A percentile compares a stretch with the other conserved stretches of the same genome.
Evolutionary conservation across 2,113 vertebrate genomes (phyloP).

Genomic region (Oncorhynchus keta): DNA sequence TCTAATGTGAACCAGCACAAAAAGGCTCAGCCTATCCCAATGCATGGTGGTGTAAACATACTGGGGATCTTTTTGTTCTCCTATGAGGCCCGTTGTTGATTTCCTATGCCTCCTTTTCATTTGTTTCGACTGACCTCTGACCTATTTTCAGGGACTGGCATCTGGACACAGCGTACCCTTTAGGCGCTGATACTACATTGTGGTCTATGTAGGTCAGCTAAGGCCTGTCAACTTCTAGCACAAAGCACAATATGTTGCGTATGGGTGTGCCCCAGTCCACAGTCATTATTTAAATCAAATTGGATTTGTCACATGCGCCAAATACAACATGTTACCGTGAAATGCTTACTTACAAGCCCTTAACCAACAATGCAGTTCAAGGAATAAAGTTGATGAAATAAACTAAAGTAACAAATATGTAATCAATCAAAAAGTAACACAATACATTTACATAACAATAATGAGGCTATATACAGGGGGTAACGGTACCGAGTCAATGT

Average conservation of each 20-base stretch:
- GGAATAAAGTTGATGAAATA: too few relatives aligned
- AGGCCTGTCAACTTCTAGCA: conserved; percentile 13
- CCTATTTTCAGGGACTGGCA: conserved; percentile 59
- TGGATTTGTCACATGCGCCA: too few relatives aligned
- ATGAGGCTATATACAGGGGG: too few relatives aligned
- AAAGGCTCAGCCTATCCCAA: conserved; percentile 30
- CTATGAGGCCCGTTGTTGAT: conserved; percentile 27
- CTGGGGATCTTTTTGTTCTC: conserved; percentile 46
- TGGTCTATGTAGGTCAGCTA: conserved; percentile 66
- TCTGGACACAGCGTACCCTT: conserved; percentile 47
- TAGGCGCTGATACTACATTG: conserved; percentile 37
- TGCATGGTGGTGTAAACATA: conserved; percentile 28
- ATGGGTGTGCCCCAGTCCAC: too few relatives aligned
- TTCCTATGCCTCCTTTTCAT: conserved; percentile 42
- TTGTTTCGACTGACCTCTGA: conserved; percentile 61
- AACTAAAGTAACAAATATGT: too few relatives aligned
- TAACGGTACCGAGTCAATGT: too few relatives aligned
- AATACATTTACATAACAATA: too few relatives aligned
- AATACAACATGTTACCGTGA: too few relatives aligned
- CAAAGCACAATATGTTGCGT: conserved; percentile 18
- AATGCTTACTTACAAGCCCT: too few relatives aligned
- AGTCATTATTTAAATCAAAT: too few relatives aligned
- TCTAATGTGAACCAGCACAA: conserved; percentile 43
- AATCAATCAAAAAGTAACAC: too few relatives aligned
- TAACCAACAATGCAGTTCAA: too few relatives aligned